These are phyloP conservation scores for Siniperca scherzeri DNA, from an alignment of 2,797 vertebrate genomes.

Conservation along the genomic window DNA sequence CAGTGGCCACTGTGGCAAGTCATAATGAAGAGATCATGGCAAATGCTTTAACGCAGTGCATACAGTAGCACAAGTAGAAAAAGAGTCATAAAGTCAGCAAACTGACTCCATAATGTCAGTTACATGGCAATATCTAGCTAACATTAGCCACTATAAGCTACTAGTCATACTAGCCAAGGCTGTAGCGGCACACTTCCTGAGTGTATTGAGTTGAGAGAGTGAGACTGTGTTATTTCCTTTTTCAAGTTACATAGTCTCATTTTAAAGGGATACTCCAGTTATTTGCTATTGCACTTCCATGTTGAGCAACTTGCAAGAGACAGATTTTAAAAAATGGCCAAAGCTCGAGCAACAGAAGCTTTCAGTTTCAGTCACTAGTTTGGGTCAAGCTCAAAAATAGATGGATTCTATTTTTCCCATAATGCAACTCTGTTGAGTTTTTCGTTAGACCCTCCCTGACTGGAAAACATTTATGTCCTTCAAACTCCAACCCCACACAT, in stretches of 20 bases:
- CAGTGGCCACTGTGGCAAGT: background rate
- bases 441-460: too few species aligned
- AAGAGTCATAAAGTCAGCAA: background rate
- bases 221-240: background rate
- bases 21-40: background rate
- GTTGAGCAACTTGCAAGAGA: background rate
- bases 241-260: background rate
- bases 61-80: background rate
- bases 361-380: too few species aligned
- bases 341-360: background rate
- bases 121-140: background rate
- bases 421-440: too few species aligned
- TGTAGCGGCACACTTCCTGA: background rate
- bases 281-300: background rate
- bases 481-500: background rate
- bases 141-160: background rate
- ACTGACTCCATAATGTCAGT: background rate
- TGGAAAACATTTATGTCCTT: too few species aligned
- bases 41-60: background rate
- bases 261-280: background rate
- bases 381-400: too few species aligned
- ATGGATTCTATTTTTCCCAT: background rate
- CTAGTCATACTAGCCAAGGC: background rate
- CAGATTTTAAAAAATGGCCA: too few species aligned
- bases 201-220: background rate